Evolutionary conservation across 2,888 invertebrate species (phyloP).

Genomic region (Microctonus hyperodae): DNA sequence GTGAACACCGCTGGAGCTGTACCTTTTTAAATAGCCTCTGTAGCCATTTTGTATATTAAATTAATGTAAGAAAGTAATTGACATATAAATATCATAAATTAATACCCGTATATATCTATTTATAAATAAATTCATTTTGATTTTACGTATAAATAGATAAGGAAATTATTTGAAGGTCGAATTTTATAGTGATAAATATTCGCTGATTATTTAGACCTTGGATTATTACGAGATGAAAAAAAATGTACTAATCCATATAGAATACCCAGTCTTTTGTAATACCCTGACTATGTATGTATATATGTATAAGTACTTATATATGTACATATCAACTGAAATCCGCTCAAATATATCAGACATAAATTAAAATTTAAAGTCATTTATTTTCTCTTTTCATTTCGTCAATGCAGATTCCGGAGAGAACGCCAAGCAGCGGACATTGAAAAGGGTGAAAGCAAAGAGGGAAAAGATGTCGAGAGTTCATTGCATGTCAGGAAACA

Average conservation of each 20-base stretch:
- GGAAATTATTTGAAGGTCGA: background rate
- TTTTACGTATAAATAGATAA: slow-evolving; percentile 1
- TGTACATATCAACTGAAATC: slow-evolving; percentile 5
- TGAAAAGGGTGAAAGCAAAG: slow-evolving; percentile 69
- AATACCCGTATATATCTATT: slow-evolving; percentile 22
- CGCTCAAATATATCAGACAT: background rate
- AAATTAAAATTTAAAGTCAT: slow-evolving; percentile 17
- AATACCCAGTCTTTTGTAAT: slow-evolving; percentile 25
- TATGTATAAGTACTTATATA: no score
- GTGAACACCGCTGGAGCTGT: slow-evolving; percentile 61
- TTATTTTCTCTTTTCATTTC: slow-evolving; percentile 30
- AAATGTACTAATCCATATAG: slow-evolving; percentile 23
- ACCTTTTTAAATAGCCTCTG: slow-evolving; percentile 49
- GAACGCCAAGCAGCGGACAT: slow-evolving; percentile 66
- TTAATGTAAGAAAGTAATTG: slow-evolving; percentile 38
- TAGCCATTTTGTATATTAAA: slow-evolving; percentile 49
- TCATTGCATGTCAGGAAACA: slow-evolving; percentile 65
- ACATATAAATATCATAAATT: slow-evolving; percentile 15
- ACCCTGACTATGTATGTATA: slow-evolving; percentile 7
- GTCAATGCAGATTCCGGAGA: slow-evolving; percentile 57
- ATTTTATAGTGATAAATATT: background rate
- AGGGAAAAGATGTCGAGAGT: slow-evolving; percentile 60
- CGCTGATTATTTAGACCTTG: slow-evolving; percentile 9
- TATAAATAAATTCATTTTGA: slow-evolving; percentile 29
- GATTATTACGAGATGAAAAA: slow-evolving; percentile 9